Base-by-base conservation (phyloP, 2,888 invertebrate genomes). In the Neuroscelio doddi region DNA sequence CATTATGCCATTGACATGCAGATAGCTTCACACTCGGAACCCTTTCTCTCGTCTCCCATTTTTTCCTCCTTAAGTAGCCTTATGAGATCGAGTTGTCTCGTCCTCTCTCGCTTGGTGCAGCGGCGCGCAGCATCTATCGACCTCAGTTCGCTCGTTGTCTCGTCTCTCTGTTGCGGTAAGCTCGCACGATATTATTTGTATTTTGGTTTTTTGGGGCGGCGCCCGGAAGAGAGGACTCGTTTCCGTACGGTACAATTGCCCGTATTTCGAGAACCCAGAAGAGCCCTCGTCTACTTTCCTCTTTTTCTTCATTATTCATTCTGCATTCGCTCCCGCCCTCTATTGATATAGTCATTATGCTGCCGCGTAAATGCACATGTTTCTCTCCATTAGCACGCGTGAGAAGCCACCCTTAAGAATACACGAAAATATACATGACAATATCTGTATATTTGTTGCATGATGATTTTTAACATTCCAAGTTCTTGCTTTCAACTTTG, bases 121-220 rank as follows among this genome's bases (percentile, higher is more conserved):
- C 55, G 41, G 51, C 21, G 44, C 39, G 56, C 52, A 24, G 39
- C 61, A 36, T 57, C 61, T 59, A 53, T 64, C 69, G 70, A 64
- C 66, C 72, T 70, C 62, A 65, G 58, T 62, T n/a, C 62, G n/a
- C 42, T 30, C 44, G 39, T 44, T 46, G 46, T 53, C 52, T 56
- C 53, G 44, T 58, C 64, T 52, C 55, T 59, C 64, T 51, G 46
- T 69, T 76, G 78, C 72, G 76, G 79, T 74, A 58, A 64, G 47
- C 57, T 64, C 61, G 68, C 47, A 69, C 70, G 64, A 70, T 72
- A 74, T 80, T 83, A 81, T 83, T 83, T 82, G 82, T 83, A 78
- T 83, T 83, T 83, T 82, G 80, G 81, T 83, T 83, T 79, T 80
- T 78, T 71, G 73, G 80, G 83, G 83, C 76, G 82, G 74, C 67